Evolutionary conservation across 1,140 invertebrate species (phyloP).

Genomic region (Bombus polaris): DNA sequence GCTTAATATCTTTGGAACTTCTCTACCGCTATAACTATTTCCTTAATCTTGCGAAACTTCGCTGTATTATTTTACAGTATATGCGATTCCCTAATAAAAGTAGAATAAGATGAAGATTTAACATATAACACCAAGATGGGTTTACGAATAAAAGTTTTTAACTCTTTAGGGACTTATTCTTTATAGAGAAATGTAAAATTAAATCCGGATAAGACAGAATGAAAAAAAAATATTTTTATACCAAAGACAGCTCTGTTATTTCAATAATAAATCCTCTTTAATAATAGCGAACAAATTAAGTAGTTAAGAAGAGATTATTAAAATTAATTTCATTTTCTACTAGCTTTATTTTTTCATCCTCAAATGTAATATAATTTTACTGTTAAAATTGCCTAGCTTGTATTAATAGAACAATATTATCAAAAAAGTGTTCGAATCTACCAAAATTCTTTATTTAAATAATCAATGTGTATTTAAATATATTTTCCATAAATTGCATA

Average conservation of each 20-base stretch:
- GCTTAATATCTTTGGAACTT: not conserved
- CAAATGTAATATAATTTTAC: not conserved
- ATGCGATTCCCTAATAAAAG: not conserved
- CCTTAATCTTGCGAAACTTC: not conserved
- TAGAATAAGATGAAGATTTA: not conserved
- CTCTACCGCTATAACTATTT: not conserved
- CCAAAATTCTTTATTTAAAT: too few species aligned
- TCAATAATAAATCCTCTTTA: not conserved
- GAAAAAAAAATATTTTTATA: not conserved
- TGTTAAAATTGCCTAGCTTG: too few species aligned
- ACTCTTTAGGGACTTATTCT: not conserved
- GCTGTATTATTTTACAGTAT: not conserved
- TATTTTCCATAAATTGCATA: not conserved
- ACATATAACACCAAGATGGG: not conserved
- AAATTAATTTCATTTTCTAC: not conserved
- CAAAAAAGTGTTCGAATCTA: too few species aligned
- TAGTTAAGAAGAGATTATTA: not conserved
- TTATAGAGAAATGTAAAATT: not conserved
- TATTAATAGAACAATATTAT: too few species aligned
- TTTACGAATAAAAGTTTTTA: not conserved
- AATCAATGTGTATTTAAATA: not conserved
- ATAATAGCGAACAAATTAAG: not conserved
- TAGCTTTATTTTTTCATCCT: not conserved
- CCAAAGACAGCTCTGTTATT: not conserved
- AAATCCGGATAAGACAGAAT: not conserved